phyloP scores from a whole-genome alignment of 1,140 invertebrate species.

The Drosophila arawakana region DNA sequence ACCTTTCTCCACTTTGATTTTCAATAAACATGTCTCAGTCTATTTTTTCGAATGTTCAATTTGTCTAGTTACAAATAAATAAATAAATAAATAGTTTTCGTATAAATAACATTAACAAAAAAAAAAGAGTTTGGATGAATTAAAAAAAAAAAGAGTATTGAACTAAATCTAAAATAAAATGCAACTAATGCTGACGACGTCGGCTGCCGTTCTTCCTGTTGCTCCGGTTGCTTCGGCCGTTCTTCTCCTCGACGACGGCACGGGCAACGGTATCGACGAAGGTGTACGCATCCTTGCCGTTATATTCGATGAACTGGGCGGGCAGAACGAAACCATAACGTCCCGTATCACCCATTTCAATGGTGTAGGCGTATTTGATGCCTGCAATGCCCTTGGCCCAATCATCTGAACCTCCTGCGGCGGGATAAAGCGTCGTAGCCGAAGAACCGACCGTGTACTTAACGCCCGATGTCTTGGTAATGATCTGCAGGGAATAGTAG shows the following conservation, averaged over 20 bases:
- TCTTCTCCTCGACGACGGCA: constrained; percentile 72
- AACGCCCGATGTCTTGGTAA: constrained; percentile 87
- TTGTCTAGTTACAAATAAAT: constrained; percentile 79
- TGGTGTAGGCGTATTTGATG: constrained; percentile 95
- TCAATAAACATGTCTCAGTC: constrained; percentile 78
- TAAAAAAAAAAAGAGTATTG: constrained; percentile 41
- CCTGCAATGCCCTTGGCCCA: constrained; percentile 94
- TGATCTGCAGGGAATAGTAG: constrained; percentile 86
- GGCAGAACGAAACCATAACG: constrained; percentile 95
- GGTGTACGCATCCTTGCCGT: constrained; percentile 93
- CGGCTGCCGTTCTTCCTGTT: constrained; percentile 42
- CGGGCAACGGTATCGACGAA: constrained; percentile 91
- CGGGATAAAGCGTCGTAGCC: constrained; percentile 91
- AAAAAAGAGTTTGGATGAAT: constrained; percentile 17
- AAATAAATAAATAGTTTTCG: constrained; percentile 79
- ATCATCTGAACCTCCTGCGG: constrained; percentile 94
- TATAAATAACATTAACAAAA: constrained; percentile 64
- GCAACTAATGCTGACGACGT: constrained; percentile 54
- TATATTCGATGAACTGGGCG: constrained; percentile 91
- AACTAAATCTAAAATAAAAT: constrained; percentile 54
- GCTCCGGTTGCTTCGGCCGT: constrained; percentile 39
- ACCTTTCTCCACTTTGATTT: background rate
- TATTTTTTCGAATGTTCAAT: constrained; percentile 71
- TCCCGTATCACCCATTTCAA: constrained; percentile 96
- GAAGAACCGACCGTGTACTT: constrained; percentile 91